Percentiles rank a stretch among this genome's conserved stretches.
Evolutionary conservation across 2,113 vertebrate species (phyloP).

Genomic region (Tupaia chinensis): DNA sequence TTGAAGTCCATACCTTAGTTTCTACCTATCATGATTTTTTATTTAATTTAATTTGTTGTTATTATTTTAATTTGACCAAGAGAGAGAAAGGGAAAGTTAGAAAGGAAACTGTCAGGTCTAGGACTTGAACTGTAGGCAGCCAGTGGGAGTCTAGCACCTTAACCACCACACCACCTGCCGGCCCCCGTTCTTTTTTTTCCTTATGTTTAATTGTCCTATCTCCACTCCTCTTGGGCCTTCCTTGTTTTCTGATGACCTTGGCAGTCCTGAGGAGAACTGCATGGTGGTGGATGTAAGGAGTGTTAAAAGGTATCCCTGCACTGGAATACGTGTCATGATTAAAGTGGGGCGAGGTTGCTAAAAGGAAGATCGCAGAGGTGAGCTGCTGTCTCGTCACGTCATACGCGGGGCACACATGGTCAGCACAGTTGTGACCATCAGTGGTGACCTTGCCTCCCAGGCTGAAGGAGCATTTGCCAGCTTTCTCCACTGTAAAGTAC

Average conservation of each 20-base stretch:
- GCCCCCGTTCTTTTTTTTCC: background rate
- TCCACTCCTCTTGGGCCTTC: background rate
- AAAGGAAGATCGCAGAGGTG: background rate
- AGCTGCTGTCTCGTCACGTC: background rate
- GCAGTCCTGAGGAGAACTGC: slow-evolving; percentile 21
- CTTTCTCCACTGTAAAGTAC: background rate
- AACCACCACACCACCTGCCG: too few species aligned
- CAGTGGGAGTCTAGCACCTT: too few species aligned
- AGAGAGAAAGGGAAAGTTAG: too few species aligned
- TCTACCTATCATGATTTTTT: background rate
- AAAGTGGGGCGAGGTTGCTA: background rate
- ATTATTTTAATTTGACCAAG: too few species aligned
- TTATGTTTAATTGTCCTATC: background rate
- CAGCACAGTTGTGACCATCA: background rate
- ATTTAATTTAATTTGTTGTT: too few species aligned
- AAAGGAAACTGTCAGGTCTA: too few species aligned
- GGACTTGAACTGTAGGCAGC: too few species aligned
- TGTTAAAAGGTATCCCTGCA: background rate
- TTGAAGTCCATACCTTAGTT: background rate
- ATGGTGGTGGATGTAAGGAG: background rate
- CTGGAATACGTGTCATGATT: background rate
- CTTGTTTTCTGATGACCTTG: slow-evolving; percentile 1
- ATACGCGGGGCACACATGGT: background rate
- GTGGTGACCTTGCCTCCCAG: background rate
- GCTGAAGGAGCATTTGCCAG: background rate